These are phyloP conservation scores for Pyrrhia umbra DNA, from an alignment of 2,888 invertebrate genomes.

Conservation along the genomic window DNA sequence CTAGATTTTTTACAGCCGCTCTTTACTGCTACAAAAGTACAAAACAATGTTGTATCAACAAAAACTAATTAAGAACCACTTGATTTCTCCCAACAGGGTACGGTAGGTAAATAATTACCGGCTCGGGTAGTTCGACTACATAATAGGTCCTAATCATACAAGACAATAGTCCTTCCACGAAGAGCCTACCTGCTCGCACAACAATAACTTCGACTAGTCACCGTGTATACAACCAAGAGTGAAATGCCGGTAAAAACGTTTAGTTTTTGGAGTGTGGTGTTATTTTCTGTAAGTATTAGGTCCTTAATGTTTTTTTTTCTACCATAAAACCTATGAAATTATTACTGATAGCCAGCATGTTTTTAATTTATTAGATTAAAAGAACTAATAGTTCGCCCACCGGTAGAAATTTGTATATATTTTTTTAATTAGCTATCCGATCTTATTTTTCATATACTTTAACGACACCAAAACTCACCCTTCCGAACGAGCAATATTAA, in stretches of 20 bases:
- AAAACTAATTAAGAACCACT: slow-evolving; percentile 34
- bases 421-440: too few relatives aligned
- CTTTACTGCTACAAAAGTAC: not conserved
- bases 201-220: slow-evolving; percentile 61
- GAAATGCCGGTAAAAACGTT: slow-evolving; percentile 48
- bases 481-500: too few relatives aligned
- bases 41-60: slow-evolving; percentile 27
- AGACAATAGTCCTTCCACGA: slow-evolving; percentile 75
- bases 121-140: slow-evolving; percentile 38
- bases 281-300: slow-evolving; percentile 15
- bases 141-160: slow-evolving; percentile 65
- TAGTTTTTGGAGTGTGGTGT: slow-evolving; percentile 26
- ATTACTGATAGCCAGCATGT: too few relatives aligned
- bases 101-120: slow-evolving; percentile 60
- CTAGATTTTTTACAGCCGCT: not conserved
- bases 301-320: slow-evolving; percentile 10
- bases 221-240: slow-evolving; percentile 40
- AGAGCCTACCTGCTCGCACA: slow-evolving; percentile 70
- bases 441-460: too few relatives aligned
- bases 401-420: too few relatives aligned
- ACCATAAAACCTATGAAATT: not conserved
- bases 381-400: too few relatives aligned
- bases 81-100: slow-evolving; percentile 34
- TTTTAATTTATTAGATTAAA: too few relatives aligned
- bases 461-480: too few relatives aligned